Conservation (phyloP, 2,113 vertebrate genomes). For the Sylvicapra grimmia region DNA sequence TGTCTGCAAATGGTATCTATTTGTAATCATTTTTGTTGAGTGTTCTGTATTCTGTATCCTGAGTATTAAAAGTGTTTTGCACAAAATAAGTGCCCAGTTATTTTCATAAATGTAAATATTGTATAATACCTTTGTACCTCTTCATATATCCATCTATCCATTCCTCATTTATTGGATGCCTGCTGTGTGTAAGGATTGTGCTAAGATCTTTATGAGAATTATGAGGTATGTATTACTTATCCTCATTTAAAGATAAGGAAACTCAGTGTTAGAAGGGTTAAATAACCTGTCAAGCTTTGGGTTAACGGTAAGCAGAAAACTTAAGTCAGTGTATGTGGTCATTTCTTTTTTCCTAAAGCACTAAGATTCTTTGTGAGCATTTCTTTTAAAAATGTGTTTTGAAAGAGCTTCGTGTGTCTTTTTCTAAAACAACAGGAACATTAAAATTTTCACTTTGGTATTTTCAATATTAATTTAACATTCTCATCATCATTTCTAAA, state of each 20-base stretch:
- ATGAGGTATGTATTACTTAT: not conserved
- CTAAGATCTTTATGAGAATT: not conserved
- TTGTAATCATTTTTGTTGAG: not conserved
- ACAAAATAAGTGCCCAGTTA: not conserved
- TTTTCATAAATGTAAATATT: not conserved
- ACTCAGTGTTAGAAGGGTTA: not conserved
- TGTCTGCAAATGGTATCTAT: not conserved
- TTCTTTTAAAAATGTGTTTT: not conserved
- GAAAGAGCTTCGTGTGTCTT: not conserved
- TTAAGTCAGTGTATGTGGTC: not conserved
- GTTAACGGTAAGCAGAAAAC: not conserved
- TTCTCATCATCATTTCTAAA: not conserved
- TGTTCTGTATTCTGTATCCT: not conserved
- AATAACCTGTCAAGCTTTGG: not conserved
- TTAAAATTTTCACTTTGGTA: not conserved
- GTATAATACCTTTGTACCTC: not conserved
- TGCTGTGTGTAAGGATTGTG: not conserved
- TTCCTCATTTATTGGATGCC: not conserved
- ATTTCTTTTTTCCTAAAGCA: not conserved
- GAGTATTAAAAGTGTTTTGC: not conserved
- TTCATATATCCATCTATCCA: not conserved
- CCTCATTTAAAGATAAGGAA: not conserved
- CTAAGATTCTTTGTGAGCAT: not conserved
- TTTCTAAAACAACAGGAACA: not conserved
- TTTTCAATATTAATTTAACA: not conserved